A percentile compares a stretch with the other conserved stretches of the same genome.
These are phyloP conservation scores for Gouania willdenowi DNA, from an alignment of 2,797 vertebrate genomes.

Conservation along the genomic window DNA sequence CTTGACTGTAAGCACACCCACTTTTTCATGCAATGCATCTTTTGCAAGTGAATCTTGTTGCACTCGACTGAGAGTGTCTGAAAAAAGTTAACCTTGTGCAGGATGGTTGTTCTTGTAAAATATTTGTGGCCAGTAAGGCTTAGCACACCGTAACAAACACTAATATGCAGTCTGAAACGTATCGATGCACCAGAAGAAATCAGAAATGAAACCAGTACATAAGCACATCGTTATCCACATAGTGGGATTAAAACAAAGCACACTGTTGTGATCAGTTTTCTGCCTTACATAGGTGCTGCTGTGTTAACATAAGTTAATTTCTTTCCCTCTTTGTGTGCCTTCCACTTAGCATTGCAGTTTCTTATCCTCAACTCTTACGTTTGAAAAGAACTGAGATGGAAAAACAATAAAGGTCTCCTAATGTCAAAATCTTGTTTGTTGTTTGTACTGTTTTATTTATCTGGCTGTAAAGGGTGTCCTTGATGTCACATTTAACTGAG, in stretches of 20 bases:
- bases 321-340: constrained; percentile 50
- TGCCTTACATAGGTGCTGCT: constrained; percentile 21
- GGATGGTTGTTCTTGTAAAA: no score
- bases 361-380: constrained; percentile 29
- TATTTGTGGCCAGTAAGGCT: no score
- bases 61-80: no score
- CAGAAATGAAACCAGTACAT: neutral
- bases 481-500: no score
- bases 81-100: no score
- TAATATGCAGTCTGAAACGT: no score
- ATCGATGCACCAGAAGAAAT: no score
- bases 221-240: constrained; percentile 19
- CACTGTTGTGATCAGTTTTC: constrained; percentile 30
- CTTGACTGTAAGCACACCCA: no score
- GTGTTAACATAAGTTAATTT: constrained; percentile 20
- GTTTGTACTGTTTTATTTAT: neutral
- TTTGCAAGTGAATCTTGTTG: neutral
- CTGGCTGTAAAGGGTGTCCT: neutral
- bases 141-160: no score
- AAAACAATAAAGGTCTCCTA: constrained; percentile 30
- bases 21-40: no score
- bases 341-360: constrained; percentile 29
- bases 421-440: neutral
- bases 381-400: constrained; percentile 25
- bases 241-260: constrained; percentile 31